A percentile compares a stretch with the other conserved stretches of the same genome.
phyloP scores from a whole-genome alignment of 2,113 vertebrate genomes.

The Numenius arquata region DNA sequence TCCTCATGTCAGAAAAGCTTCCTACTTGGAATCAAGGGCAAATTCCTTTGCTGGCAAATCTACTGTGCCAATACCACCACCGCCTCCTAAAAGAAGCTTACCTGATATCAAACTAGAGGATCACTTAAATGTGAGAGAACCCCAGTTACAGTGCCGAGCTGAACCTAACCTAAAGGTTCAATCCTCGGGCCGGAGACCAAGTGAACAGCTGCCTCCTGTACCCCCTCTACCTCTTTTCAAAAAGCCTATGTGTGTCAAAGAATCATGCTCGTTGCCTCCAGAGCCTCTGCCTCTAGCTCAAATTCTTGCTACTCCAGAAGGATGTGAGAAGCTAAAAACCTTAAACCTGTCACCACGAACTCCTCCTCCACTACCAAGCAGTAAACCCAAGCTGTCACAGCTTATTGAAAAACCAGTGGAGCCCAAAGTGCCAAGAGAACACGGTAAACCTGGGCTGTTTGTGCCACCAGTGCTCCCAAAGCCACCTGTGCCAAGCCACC shows the following conservation, averaged over 20 bases:
- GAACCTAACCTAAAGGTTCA: conserved; percentile 23
- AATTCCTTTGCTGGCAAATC: conserved; percentile 64
- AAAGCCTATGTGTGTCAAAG: conserved; percentile 33
- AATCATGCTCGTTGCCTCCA: not conserved
- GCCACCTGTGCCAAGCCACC: conserved; percentile 48
- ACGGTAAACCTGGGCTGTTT: conserved; percentile 39
- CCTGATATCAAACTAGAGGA: conserved; percentile 41
- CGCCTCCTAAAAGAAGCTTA: conserved; percentile 68
- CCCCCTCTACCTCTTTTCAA: conserved; percentile 32
- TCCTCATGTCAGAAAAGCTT: conserved; percentile 67
- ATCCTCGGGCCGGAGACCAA: not conserved
- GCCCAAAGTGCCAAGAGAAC: conserved; percentile 13
- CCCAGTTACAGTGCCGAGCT: not conserved
- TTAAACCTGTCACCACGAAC: conserved; percentile 63
- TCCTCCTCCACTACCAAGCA: conserved; percentile 62
- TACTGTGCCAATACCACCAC: conserved; percentile 37
- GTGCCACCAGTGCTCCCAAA: conserved; percentile 62
- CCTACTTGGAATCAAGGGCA: conserved; percentile 14
- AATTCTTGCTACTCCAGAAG: conserved; percentile 15
- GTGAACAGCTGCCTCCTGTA: not conserved
- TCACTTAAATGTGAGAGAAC: conserved; percentile 8
- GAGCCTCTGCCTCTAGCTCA: conserved; percentile 22
- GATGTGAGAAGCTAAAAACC: conserved; percentile 64
- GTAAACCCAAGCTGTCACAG: conserved; percentile 53
- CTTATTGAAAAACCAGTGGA: conserved; percentile 31